Conservation (phyloP, 1,140 invertebrate genomes). For the Drosophila lacertosa region DNA sequence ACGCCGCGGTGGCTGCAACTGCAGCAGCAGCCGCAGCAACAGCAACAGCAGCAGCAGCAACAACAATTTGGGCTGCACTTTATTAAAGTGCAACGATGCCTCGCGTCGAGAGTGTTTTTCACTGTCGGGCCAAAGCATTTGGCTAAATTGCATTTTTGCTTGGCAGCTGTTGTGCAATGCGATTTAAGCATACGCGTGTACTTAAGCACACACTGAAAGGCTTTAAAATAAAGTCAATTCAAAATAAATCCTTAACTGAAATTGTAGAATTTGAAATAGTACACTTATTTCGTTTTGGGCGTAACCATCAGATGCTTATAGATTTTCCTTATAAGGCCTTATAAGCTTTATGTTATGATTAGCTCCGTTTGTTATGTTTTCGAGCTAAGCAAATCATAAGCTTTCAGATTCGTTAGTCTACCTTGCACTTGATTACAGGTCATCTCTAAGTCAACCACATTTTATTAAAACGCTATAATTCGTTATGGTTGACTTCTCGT, state of each 20-base stretch:
- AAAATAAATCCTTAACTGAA: no score
- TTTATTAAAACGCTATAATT: not conserved
- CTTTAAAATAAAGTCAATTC: not conserved
- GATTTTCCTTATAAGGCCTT: no score
- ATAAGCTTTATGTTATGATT: no score
- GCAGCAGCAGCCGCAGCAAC: conserved; percentile 28
- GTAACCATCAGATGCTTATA: no score
- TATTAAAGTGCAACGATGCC: conserved; percentile 53
- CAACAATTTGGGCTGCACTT: conserved; percentile 71
- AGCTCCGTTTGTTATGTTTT: no score
- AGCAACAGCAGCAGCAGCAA: conserved; percentile 17
- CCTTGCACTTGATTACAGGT: not conserved
- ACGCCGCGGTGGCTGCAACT: conserved; percentile 78
- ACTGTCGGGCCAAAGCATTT: conserved; percentile 54
- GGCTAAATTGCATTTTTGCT: conserved; percentile 52
- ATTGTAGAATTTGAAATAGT: no score
- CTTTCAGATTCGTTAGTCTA: no score
- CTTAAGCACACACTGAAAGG: conserved; percentile 26
- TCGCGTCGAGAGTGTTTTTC: conserved; percentile 63
- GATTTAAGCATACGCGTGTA: conserved; percentile 23
- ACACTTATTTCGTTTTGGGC: no score
- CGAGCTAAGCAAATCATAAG: no score
- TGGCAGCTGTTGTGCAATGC: conserved; percentile 56
- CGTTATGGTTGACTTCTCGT: conserved; percentile 41
- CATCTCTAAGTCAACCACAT: not conserved